These are phyloP conservation scores for Colletes latitarsis DNA, from an alignment of 1,140 invertebrate genomes.

Conservation along the genomic window DNA sequence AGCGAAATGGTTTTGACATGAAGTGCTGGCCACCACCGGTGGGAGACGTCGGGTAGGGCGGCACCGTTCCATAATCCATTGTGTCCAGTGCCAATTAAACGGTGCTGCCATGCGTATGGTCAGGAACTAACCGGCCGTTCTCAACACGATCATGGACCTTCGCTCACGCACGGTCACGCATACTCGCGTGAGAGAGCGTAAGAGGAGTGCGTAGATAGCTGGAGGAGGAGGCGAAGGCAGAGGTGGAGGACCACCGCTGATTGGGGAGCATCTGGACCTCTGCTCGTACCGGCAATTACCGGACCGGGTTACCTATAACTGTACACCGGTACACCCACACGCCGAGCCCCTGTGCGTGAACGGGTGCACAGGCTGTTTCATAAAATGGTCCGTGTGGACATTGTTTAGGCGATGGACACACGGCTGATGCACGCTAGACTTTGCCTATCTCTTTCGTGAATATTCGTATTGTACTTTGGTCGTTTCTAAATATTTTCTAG, in stretches of 20 bases:
- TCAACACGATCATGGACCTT: constrained; percentile 75
- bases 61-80: constrained; percentile 79
- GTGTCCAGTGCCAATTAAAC: constrained; percentile 81
- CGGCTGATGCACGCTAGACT: background rate
- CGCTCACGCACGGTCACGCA: constrained; percentile 52
- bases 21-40: constrained; percentile 65
- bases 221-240: constrained; percentile 37
- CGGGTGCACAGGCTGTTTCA: constrained; percentile 25
- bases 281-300: constrained; percentile 78
- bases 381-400: constrained; percentile 1
- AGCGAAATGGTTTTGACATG: constrained; percentile 79
- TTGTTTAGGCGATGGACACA: background rate
- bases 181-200: constrained; percentile 45
- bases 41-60: constrained; percentile 20
- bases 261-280: constrained; percentile 80
- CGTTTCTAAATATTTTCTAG: too few species aligned
- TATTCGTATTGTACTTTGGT: too few species aligned
- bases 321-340: constrained; percentile 29
- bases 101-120: constrained; percentile 80
- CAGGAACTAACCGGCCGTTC: constrained; percentile 79
- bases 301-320: constrained; percentile 70
- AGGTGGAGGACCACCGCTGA: constrained; percentile 72
- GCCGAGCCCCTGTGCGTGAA: background rate
- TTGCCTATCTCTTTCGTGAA: too few species aligned
- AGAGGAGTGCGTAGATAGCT: constrained; percentile 45